A percentile compares a stretch with the other conserved stretches of the same genome.
phyloP scores from a whole-genome alignment of 92 coral and sea anemone species.

The Parazoanthus atlanticus region DNA sequence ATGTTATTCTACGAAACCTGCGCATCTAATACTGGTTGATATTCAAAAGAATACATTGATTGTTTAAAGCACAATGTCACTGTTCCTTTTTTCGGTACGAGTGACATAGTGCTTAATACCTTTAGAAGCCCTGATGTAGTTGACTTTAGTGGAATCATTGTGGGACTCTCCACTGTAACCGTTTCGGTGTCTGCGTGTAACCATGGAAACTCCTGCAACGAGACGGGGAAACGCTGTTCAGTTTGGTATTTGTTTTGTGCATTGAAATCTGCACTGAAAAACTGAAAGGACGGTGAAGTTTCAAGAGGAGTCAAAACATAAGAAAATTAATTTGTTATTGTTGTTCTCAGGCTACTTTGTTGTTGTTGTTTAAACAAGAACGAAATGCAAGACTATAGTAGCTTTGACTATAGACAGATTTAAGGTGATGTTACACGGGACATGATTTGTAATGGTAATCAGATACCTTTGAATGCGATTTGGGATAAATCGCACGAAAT shows the following conservation, averaged over 20 bases:
- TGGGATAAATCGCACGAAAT: too few species aligned
- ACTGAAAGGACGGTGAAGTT: background rate
- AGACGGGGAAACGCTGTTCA: background rate
- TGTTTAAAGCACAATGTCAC: background rate
- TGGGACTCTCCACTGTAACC: slow-evolving; percentile 51
- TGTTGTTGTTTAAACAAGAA: too few species aligned
- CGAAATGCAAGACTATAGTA: too few species aligned
- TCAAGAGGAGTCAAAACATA: too few species aligned
- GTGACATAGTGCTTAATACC: slow-evolving; percentile 47
- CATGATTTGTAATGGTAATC: too few species aligned
- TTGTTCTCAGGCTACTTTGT: too few species aligned
- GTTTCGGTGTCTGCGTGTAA: slow-evolving; percentile 72
- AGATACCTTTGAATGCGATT: too few species aligned
- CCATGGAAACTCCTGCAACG: slow-evolving; percentile 94
- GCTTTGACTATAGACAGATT: too few species aligned
- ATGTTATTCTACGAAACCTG: too few species aligned
- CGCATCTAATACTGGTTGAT: background rate
- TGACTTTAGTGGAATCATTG: slow-evolving; percentile 90
- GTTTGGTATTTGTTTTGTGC: too few species aligned
- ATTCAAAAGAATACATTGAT: background rate
- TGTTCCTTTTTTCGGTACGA: background rate
- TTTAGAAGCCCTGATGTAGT: slow-evolving; percentile 77
- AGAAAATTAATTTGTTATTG: background rate
- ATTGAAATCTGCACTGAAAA: too few species aligned
- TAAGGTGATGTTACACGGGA: too few species aligned